Evolutionary conservation across 2,888 invertebrate genomes (phyloP).

Genomic region (Lasioglossum malachurum): DNA sequence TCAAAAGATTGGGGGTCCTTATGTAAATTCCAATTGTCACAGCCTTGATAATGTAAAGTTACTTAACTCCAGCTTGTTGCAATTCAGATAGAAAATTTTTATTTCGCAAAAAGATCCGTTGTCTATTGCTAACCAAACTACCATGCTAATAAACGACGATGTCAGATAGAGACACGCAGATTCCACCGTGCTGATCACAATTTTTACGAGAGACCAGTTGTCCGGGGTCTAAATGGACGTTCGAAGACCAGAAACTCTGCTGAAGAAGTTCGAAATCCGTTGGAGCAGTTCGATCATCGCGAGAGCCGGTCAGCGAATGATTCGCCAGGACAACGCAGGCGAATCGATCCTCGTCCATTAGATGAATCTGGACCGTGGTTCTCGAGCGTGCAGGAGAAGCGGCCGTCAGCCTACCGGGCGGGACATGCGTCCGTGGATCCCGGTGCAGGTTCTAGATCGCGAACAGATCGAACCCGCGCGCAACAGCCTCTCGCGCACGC

Average conservation of each 20-base stretch:
- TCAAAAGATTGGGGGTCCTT: neutral
- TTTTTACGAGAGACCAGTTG: neutral
- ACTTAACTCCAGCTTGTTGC: neutral
- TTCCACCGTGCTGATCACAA: neutral
- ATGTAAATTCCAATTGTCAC: neutral
- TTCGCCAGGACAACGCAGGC: neutral
- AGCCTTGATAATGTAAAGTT: neutral
- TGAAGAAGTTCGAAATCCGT: neutral
- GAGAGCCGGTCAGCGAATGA: neutral
- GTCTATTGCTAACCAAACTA: neutral
- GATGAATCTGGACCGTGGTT: neutral
- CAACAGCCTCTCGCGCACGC: slow-evolving; percentile 13
- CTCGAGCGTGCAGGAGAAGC: neutral
- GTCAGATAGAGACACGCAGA: too few relatives aligned
- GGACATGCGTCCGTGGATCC: neutral
- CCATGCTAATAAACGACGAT: neutral
- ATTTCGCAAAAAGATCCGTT: neutral
- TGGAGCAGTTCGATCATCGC: neutral
- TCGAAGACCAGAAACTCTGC: neutral
- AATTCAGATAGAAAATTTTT: neutral
- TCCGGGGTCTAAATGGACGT: neutral
- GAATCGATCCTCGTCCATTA: neutral
- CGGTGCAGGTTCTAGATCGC: neutral
- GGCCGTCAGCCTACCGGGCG: neutral
- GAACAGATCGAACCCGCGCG: slow-evolving; percentile 25